These are phyloP conservation scores for Calonectris borealis DNA, from an alignment of 2,113 vertebrate genomes.

Conservation along the genomic window DNA sequence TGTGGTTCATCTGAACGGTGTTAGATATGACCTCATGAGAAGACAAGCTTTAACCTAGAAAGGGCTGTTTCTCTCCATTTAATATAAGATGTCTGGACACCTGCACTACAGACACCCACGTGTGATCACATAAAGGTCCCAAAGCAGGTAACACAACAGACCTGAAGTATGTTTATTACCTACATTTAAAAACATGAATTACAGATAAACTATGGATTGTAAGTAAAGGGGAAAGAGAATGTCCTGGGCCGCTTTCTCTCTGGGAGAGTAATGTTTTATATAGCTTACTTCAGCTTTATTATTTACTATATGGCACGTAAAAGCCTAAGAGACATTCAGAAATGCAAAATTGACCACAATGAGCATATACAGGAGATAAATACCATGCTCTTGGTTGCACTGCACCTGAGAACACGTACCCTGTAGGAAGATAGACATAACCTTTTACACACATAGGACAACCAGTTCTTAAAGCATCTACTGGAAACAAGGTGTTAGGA, in stretches of 20 bases:
- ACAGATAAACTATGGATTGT: not conserved
- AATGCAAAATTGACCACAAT: not conserved
- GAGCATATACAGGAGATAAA: not conserved
- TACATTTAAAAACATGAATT: not conserved
- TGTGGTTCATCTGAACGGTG: not conserved
- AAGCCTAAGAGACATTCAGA: not conserved
- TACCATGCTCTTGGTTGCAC: not conserved
- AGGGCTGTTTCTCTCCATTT: not conserved
- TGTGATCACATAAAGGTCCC: not conserved
- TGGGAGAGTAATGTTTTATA: not conserved
- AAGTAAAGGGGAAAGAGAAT: not conserved
- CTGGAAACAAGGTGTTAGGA: not conserved
- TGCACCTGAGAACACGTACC: not conserved
- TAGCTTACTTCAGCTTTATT: not conserved
- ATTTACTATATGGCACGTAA: not conserved
- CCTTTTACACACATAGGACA: not conserved
- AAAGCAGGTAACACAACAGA: not conserved
- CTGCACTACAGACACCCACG: not conserved
- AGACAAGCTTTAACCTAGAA: not conserved
- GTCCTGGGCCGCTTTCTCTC: not conserved
- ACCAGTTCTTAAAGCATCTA: not conserved
- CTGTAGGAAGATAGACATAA: not conserved
- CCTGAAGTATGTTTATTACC: not conserved
- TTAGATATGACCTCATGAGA: not conserved
- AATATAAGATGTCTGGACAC: not conserved